Evolutionary conservation across 2,797 vertebrate species (phyloP).

Genomic region (Babyrousa celebensis): DNA sequence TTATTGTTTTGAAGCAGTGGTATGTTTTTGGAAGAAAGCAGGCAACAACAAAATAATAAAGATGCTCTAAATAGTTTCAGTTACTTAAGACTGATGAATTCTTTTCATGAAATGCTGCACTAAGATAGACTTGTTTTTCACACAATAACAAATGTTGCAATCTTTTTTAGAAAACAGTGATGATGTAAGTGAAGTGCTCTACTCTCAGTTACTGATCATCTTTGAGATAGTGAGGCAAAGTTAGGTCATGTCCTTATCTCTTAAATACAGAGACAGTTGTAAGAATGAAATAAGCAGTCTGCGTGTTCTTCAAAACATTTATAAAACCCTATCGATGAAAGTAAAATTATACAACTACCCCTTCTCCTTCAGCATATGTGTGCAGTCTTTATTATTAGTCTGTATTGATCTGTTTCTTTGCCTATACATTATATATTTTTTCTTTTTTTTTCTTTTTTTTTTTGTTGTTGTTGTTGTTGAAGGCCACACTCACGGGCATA

Average conservation of each 20-base stretch:
- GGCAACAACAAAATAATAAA: conserved; percentile 26
- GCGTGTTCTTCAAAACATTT: not conserved
- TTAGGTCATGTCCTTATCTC: not conserved
- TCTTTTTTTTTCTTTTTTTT: too few species aligned
- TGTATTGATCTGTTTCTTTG: not conserved
- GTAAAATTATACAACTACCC: not conserved
- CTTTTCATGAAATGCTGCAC: not conserved
- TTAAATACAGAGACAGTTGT: conserved; percentile 44
- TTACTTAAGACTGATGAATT: not conserved
- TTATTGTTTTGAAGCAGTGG: not conserved
- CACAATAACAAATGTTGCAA: not conserved
- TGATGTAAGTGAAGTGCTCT: not conserved
- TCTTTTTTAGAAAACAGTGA: conserved; percentile 9
- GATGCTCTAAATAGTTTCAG: not conserved
- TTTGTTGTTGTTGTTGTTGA: too few species aligned
- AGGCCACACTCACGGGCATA: too few species aligned
- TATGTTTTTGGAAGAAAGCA: conserved; percentile 21
- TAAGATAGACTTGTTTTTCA: conserved; percentile 53
- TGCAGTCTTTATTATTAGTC: not conserved
- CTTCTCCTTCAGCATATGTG: not conserved
- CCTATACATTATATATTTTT: not conserved
- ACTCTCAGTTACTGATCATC: not conserved
- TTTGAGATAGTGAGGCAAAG: conserved; percentile 3
- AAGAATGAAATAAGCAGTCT: not conserved
- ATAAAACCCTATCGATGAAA: not conserved